Evolutionary conservation across 1,140 invertebrate species (phyloP), one percentile per base, ranked within the genome.

Genomic region (Drosophila persimilis): DNA sequence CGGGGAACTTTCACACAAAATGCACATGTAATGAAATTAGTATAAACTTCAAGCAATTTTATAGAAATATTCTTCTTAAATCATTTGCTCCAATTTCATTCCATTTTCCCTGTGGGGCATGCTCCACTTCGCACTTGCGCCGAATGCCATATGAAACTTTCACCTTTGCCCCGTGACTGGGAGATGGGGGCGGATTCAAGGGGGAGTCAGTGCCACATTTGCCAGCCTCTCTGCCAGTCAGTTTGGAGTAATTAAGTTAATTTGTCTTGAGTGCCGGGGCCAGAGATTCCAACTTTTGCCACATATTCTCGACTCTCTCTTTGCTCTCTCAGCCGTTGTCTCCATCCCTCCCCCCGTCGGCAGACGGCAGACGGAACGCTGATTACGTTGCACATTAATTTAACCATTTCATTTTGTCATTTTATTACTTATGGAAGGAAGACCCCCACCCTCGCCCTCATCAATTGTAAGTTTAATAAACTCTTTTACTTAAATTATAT

Each of bases 401-500:
- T 67, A 56, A 55, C 65, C 63, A 67, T 69, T 69, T 56, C 65
- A 69, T 46, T 69, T 44, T 69, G 64, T 57, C 66, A 57, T 69
- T 69, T 69, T 69, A 69, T 67, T 67, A 56, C 63, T 44, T 45
- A 24, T 47, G 50, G 6, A 31, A 39, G 62, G 62, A 29, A 46
- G 20, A 22, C 26, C 24, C 24, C 8, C 13, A 9, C 20, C 48
- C 24, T 31, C 44, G 17, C 17, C 17, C 51, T 29, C 51, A 80
- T 84, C 76, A 80, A 85, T 80, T 70, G 64, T 58, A 76, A 86
- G 73, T 85, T 85, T 81, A 74, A 75, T 86, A 77, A 85, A 86
- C 81, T 77, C 77, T 71, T 76, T 67, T 77, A 63, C 77, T 77
- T 65, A 86, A 85, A 85, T 86, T 85, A 78, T 85, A 86, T 85